These are phyloP conservation scores for Ennomos fuscantarius DNA, from an alignment of 2,888 invertebrate species.

Conservation along the genomic window DNA sequence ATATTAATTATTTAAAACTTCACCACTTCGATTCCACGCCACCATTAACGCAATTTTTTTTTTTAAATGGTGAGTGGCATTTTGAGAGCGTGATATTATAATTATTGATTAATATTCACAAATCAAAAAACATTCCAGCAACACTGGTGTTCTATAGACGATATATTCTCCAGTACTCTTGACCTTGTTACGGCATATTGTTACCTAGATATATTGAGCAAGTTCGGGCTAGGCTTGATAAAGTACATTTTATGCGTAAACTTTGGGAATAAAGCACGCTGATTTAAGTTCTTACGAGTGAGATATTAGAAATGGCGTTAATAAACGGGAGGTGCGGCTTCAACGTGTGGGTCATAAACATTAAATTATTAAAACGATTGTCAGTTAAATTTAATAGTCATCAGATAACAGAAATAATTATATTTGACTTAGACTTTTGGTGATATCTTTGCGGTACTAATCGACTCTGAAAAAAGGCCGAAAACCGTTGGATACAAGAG, in stretches of 20 bases:
- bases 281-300: constrained; percentile 40
- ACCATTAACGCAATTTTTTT: too few species aligned
- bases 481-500: too few species aligned
- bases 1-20: too few species aligned
- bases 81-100: too few species aligned
- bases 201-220: constrained; percentile 42
- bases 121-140: too few species aligned
- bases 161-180: constrained; percentile 8
- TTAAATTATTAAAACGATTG: constrained; percentile 31
- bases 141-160: background rate
- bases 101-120: too few species aligned
- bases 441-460: background rate
- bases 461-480: too few species aligned
- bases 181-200: constrained; percentile 42
- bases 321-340: constrained; percentile 27
- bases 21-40: too few species aligned
- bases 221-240: constrained; percentile 46
- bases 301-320: constrained; percentile 25
- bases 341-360: constrained; percentile 27
- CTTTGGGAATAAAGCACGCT: constrained; percentile 54
- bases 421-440: constrained; percentile 16
- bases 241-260: constrained; percentile 52
- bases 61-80: too few species aligned
- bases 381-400: constrained; percentile 27
- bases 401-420: constrained; percentile 26